Base-by-base conservation (phyloP, 2,888 invertebrate genomes). In the Morinoia aosen region DNA sequence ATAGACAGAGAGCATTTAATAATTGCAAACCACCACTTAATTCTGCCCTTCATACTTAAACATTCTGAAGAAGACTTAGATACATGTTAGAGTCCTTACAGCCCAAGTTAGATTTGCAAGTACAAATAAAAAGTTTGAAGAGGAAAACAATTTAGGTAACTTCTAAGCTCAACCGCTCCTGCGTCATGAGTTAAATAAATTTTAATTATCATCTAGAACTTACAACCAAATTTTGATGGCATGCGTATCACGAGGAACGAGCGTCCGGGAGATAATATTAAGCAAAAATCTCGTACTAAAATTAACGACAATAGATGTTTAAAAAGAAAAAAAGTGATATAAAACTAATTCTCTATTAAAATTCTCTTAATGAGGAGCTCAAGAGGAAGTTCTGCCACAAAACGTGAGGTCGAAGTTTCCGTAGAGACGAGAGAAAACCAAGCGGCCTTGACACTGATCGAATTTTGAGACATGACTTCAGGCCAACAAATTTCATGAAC, bases 371-470 rank as follows among this genome's bases (percentile, higher is more conserved):
- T 16, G 19, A 76, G 33, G 33, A 76, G 76, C 25, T 76, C 76
- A 76, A 33, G 33, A 76, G 76, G 76, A 76, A 76, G 76, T 76
- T 76, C 19, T 76, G 90, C 25, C 90, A 90, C 25, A 48, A 90
- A 48, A 48, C 90, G 90, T 90, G 90, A 40, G 90, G 90, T 90
- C 11, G 48, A 40, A 90, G 90, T 90, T 90, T 40, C 90, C 90
- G 14, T 40, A 90, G 25, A 90, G 90, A 40, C 40, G 90, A 48
- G 90, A 90, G 90, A 90, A 39, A 90, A 90, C 40, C 90, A 48
- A 90, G 40, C 39, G 90, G 12, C 90, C 90, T 90, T 90, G 90
- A 90, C 90, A 90, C 48, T 90, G 90, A 90, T 90, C 90, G 90
- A 90, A 90, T 90, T 48, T 90, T 90, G 40, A 40, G 40, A 48